A percentile compares a stretch with the other conserved stretches of the same genome.
Conservation (phyloP, 2,113 vertebrate species). For the Nannobrachium achirus region DNA sequence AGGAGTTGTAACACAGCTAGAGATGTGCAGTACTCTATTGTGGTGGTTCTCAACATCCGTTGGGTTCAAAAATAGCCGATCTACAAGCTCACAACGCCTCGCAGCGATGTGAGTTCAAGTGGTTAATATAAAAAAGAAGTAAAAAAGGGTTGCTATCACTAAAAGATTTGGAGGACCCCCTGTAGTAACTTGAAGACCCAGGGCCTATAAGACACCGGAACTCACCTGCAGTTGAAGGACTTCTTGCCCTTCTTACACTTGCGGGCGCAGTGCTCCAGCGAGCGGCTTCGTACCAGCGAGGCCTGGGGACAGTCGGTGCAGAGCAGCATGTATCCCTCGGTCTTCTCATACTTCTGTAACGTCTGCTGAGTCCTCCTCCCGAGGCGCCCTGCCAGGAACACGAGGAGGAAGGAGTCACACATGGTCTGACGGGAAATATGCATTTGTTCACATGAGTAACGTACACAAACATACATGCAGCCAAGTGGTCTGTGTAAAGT, state of each 20-base stretch:
- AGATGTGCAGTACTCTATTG: too few relatives aligned
- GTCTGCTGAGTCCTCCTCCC: constrained; percentile 57
- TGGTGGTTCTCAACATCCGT: too few relatives aligned
- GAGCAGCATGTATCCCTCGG: constrained; percentile 67
- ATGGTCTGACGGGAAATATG: neutral
- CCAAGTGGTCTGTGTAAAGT: neutral
- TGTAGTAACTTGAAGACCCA: too few relatives aligned
- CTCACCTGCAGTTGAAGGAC: constrained; percentile 75
- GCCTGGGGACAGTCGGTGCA: constrained; percentile 66
- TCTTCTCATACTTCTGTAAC: constrained; percentile 78
- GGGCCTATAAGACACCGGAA: neutral
- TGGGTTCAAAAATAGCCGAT: too few relatives aligned
- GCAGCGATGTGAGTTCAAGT: too few relatives aligned
- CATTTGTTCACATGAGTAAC: neutral
- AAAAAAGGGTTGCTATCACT: too few relatives aligned
- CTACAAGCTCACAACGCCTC: too few relatives aligned
- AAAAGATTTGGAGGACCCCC: too few relatives aligned
- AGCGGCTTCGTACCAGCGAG: constrained; percentile 50
- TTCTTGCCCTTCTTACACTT: constrained; percentile 74
- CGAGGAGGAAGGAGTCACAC: neutral
- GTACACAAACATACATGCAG: neutral
- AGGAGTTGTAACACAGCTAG: too few relatives aligned
- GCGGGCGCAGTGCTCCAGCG: constrained; percentile 73
- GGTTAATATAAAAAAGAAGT: too few relatives aligned
- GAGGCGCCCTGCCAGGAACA: constrained; percentile 53